Evolutionary conservation across 2,888 invertebrate species (phyloP), one percentile per base, ranked within the genome.

Genomic region (Elmis aenea): DNA sequence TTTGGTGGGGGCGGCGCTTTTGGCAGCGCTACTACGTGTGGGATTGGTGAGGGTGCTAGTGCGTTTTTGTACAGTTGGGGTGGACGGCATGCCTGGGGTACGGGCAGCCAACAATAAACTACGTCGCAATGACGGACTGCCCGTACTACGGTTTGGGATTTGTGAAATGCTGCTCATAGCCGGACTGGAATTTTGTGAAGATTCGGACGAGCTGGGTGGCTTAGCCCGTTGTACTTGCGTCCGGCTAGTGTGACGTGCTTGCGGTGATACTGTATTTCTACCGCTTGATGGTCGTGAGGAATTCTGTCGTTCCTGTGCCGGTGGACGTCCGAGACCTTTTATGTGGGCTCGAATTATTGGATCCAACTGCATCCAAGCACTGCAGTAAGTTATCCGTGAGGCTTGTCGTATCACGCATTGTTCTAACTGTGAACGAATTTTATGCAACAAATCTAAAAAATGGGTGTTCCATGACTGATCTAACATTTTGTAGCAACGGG

Each of bases 181-280:
- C 1, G 83, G 83, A 52, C 82, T 83, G 2, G 81, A 79, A 41
- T 80, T 82, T 6, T 81, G 70, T 0, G 83, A 83, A 1, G 82
- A 82, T 51, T 83, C 82, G 6, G 66, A 66, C 2, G 66, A 60
- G 38, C 59, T 60, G 42, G 9, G 58, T 52, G 8, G 58, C 54
- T 11, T 61, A 54, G 2, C 61, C 58, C 13, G 57, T 50, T 21
- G 57, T 52, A 44, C 57, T 62, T 28, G 54, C 63, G 54, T 58
- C 67, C 63, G 48, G 70, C 30, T 26, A 63, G 56, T 40, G 67
- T 56, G 62, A 58, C 1, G 67, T 68, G 1, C 78, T 67, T 16
- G 77, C 72, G n/a, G n/a, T n/a, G n/a, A n/a, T n/a, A n/a, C n/a
- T n/a, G n/a, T n/a, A n/a, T n/a, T n/a, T n/a, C n/a, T n/a, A n/a